Evolutionary conservation across 1,140 invertebrate species (phyloP).

Genomic region (Drosophila burlai): DNA sequence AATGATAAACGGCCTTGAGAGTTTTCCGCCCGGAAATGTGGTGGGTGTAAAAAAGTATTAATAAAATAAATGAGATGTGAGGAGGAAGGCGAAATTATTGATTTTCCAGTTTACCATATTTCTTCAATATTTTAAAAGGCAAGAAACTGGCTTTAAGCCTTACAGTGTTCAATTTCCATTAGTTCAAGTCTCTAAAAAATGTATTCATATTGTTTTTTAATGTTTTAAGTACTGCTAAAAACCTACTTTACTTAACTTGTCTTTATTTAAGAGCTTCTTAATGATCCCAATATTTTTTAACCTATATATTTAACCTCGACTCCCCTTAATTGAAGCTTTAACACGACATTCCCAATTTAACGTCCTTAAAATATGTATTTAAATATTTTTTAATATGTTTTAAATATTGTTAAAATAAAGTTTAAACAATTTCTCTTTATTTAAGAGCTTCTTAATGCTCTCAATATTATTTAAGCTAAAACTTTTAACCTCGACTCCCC

Average conservation of each 20-base stretch:
- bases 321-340: background rate
- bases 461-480: no score
- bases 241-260: no score
- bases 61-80: background rate
- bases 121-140: background rate
- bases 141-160: no score
- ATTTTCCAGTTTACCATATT: constrained; percentile 16
- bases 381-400: background rate
- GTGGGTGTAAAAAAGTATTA: background rate
- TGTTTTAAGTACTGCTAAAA: background rate
- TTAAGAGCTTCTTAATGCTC: no score
- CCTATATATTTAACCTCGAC: background rate
- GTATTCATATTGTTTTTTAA: background rate
- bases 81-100: constrained; percentile 1
- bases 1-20: constrained; percentile 75
- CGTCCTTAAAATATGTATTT: background rate
- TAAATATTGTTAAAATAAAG: background rate
- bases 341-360: constrained; percentile 8
- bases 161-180: background rate
- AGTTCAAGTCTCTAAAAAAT: no score
- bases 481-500: background rate
- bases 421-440: no score
- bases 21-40: constrained; percentile 1
- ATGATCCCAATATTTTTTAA: no score
- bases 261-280: no score